These are phyloP conservation scores for Hepsetus odoe DNA, from an alignment of 2,113 vertebrate genomes.

Conservation along the genomic window DNA sequence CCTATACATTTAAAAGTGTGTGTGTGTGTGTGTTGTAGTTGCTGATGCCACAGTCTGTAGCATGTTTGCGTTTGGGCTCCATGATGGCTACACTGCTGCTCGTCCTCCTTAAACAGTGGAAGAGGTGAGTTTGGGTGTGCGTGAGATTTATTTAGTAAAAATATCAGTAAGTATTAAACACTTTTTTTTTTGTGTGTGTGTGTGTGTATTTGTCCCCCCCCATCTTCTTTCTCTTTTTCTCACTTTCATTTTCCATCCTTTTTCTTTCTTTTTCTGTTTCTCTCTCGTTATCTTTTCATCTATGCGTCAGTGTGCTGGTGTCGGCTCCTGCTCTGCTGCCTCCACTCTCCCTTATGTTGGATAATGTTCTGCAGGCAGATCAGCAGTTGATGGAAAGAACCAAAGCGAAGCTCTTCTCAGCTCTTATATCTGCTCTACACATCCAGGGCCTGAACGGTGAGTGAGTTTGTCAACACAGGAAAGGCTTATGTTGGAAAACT, in stretches of 20 bases:
- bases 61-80: slow-evolving; percentile 90
- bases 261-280: background rate
- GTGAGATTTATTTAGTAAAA: background rate
- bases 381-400: slow-evolving; percentile 92
- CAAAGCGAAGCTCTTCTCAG: slow-evolving; percentile 93
- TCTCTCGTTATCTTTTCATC: too few species aligned
- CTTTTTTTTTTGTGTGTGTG: too few species aligned
- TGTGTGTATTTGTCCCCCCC: too few species aligned
- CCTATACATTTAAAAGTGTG: too few species aligned
- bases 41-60: slow-evolving; percentile 80
- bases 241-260: too few species aligned
- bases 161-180: too few species aligned
- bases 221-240: too few species aligned
- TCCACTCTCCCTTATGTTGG: slow-evolving; percentile 89
- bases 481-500: too few species aligned
- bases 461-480: slow-evolving; percentile 31
- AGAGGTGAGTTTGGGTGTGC: slow-evolving; percentile 73
- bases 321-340: slow-evolving; percentile 86
- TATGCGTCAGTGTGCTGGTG: slow-evolving; percentile 82
- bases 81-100: slow-evolving; percentile 93
- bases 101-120: slow-evolving; percentile 92
- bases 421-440: slow-evolving; percentile 90
- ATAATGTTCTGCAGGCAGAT: slow-evolving; percentile 90
- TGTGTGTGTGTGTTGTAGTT: slow-evolving; percentile 71
- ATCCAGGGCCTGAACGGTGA: slow-evolving; percentile 90